phyloP scores from a whole-genome alignment of 2,888 invertebrate species.

The Melangyna quadrimaculata region DNA sequence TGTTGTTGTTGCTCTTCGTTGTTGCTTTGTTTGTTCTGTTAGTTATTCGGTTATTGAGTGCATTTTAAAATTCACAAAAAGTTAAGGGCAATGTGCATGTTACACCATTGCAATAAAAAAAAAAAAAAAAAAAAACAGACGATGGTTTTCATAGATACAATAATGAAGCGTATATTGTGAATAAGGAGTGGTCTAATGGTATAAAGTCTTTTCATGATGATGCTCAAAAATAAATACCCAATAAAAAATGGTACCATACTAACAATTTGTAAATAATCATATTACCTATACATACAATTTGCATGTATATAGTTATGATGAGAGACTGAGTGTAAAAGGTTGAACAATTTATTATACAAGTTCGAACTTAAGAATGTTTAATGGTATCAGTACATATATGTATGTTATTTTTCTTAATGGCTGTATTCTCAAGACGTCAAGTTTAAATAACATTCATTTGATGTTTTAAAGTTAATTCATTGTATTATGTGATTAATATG shows the following conservation, averaged over 20 bases:
- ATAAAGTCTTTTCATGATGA: not conserved
- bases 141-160: slow-evolving; percentile 28
- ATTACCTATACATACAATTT: not conserved
- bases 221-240: not conserved
- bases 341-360: slow-evolving; percentile 12
- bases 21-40: too few relatives aligned
- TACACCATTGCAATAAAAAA: slow-evolving; percentile 6
- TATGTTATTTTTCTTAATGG: not conserved
- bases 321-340: not conserved
- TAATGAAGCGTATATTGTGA: not conserved
- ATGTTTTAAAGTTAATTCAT: not conserved
- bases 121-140: not conserved
- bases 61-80: slow-evolving; percentile 49
- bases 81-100: slow-evolving; percentile 59
- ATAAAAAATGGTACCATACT: not conserved
- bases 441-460: not conserved
- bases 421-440: not conserved
- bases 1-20: not conserved
- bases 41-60: not conserved
- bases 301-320: not conserved
- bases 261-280: not conserved
- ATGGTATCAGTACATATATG: not conserved
- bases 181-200: slow-evolving; percentile 8
- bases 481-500: slow-evolving; percentile 17
- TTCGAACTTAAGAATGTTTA: slow-evolving; percentile 3